These are phyloP conservation scores for Acropternis orthonyx DNA, from an alignment of 2,797 vertebrate species.

Conservation along the genomic window DNA sequence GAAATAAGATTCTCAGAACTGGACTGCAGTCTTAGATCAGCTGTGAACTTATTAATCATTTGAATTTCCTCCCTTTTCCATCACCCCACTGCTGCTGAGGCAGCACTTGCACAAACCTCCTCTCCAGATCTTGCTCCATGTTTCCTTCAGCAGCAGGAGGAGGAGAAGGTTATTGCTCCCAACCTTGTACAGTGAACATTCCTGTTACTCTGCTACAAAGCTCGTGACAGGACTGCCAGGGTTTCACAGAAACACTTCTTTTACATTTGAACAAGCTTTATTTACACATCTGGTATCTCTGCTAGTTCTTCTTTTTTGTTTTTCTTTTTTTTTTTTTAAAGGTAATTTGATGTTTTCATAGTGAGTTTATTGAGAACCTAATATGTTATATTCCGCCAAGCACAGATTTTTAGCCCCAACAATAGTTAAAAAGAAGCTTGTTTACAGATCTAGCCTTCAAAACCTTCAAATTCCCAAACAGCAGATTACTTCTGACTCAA, in stretches of 20 bases:
- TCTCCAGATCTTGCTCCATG: not conserved
- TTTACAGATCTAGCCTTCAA: not conserved
- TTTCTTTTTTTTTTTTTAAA: not conserved
- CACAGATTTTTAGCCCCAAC: not conserved
- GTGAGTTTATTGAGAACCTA: not conserved
- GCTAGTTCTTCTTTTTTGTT: not conserved
- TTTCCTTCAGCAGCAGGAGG: not conserved
- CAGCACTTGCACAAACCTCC: not conserved
- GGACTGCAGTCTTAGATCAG: not conserved
- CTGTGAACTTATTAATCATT: not conserved
- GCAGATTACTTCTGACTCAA: not conserved
- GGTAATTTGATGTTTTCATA: accelerated
- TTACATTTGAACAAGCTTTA: not conserved
- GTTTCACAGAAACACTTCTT: not conserved
- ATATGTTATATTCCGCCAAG: not conserved
- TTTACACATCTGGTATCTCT: not conserved
- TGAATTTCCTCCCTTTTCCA: not conserved
- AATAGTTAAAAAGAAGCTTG: not conserved
- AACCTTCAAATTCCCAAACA: not conserved
- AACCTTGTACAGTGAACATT: not conserved
- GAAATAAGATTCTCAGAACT: not conserved
- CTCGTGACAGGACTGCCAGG: not conserved
- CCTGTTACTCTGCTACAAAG: not conserved
- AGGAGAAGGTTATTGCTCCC: not conserved
- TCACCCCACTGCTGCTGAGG: not conserved